Base-by-base conservation (phyloP, 2,888 invertebrate species). In the Ernsta delagoae region DNA sequence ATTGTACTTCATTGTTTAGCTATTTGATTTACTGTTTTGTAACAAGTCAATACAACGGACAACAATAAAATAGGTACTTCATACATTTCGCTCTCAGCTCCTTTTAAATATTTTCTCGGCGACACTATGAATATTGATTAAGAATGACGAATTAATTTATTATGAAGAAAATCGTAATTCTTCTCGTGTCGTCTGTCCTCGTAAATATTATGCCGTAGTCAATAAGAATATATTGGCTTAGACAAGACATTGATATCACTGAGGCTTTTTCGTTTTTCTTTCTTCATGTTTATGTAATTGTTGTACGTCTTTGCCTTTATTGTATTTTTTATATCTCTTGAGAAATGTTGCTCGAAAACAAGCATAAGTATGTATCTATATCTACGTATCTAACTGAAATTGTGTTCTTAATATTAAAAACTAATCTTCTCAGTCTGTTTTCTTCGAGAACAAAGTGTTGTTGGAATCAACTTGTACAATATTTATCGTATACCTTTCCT, bases 1-100 rank as follows among this genome's bases (percentile, higher is more conserved):
- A 70, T 57, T 70, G 71, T 71, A 70, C 63, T 64, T 69, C 41
- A 70, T 67, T 70, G 70, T 56, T 70, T 70, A 12, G 54, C 16
- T 67, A 41, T 54, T 56, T 53, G 53, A 41, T 62, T 45, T 53
- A 59, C 24, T 57, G 41, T 59, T 63, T 53, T 16, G 39, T 63
- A 41, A 54, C 34, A 34, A 31, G 11, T 61, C 11, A 16, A 16
- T 36, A 8, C 31, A 34, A 54, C 9, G 0, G 5, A 54, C 11
- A 31, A 24, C 6, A 24, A 53, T 53, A 53, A 53, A 24, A 50
- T 2, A 50, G 36, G n/a, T 36, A 36, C 3, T 36, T 4, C 4
- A 5, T 36, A 36, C 36, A 36, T 36, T 36, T 36, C 36, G 3
- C 5, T 36, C 36, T n/a, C n/a, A n/a, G n/a, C 24, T 24, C 24